Evolutionary conservation across 2,888 invertebrate genomes (phyloP), one percentile per base, ranked within the genome.

Genomic region (Stenoptilia bipunctidactyla): DNA sequence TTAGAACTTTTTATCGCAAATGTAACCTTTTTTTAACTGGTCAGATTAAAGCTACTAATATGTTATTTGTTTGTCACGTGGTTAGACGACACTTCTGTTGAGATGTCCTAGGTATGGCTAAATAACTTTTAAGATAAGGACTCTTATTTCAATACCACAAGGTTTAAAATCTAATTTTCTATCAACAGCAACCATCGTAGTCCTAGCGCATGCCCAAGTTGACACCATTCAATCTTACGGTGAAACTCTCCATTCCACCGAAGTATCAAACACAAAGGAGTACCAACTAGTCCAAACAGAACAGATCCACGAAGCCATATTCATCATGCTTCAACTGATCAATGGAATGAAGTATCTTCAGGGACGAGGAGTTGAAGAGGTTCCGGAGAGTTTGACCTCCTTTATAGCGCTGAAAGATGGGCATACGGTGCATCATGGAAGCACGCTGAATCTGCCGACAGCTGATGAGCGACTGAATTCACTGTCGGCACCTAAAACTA

Each of bases 281-380:
- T 67, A 74, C 52, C 74, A 75, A 36, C 59, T 74, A 44, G 67
- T 66, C 49, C 86, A 65, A 63, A 85, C 73, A 41, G 87, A 69
- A 58, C 86, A 66, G 67, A 85, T 54, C 54, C 88, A 69, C 70
- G 93, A 93, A 50, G 89, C 91, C 34, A 89, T 90, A 46, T 92
- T 94, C 62, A 87, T 93, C 48, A 86, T 93, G 77, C 80, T 94
- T 40, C 94, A 94, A 57, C 76, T 94, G 44, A 90, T 94, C 15
- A 93, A 92, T 50, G 92, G 92, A 0, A 73, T 94, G 49, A 94
- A 94, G 64, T 90, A 89, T 57, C 79, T 94, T 15, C 94, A 94
- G 66, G 91, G 92, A 1, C 88, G 92, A 49, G 94, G 93, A 1
- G 89, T 92, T 15, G 94, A 94, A 59, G 93, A 94, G 53, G 85